Conservation (phyloP, 1,140 invertebrate genomes). For the Tachypleus tridentatus region DNA sequence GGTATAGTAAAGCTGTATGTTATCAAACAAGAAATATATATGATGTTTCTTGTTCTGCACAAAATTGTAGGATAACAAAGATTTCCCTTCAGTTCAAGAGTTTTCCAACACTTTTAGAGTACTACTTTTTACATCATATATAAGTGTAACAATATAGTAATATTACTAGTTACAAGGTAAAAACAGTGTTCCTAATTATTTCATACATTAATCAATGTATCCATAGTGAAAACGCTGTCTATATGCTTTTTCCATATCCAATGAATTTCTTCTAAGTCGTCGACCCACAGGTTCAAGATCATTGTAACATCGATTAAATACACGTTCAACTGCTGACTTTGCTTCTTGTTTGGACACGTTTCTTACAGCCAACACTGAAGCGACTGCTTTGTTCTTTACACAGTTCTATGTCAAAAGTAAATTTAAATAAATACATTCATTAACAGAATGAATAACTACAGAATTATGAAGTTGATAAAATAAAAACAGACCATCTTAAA, state of each 20-base stretch:
- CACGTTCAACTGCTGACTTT: slow-evolving; percentile 60
- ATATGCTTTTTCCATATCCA: slow-evolving; percentile 62
- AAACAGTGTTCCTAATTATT: no score
- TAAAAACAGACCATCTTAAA: neutral
- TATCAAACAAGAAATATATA: no score
- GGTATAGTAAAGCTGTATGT: no score
- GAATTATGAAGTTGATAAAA: neutral
- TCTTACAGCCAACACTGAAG: slow-evolving; percentile 66
- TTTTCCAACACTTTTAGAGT: no score
- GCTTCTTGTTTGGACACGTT: slow-evolving; percentile 60
- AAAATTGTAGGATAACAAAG: no score
- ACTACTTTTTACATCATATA: no score
- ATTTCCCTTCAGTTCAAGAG: no score
- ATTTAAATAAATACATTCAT: neutral
- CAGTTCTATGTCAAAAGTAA: slow-evolving; percentile 41
- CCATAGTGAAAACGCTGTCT: slow-evolving; percentile 64
- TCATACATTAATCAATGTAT: slow-evolving; percentile 39
- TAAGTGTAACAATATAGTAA: no score
- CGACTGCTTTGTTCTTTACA: slow-evolving; percentile 73
- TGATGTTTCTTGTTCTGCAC: no score
- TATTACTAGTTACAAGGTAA: no score
- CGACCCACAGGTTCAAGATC: slow-evolving; percentile 88
- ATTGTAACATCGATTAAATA: slow-evolving; percentile 82
- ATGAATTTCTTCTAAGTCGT: slow-evolving; percentile 58
- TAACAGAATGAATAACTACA: no score